Base-by-base conservation (phyloP, 2,888 invertebrate species). In the Amblyjoppa fuscipennis region DNA sequence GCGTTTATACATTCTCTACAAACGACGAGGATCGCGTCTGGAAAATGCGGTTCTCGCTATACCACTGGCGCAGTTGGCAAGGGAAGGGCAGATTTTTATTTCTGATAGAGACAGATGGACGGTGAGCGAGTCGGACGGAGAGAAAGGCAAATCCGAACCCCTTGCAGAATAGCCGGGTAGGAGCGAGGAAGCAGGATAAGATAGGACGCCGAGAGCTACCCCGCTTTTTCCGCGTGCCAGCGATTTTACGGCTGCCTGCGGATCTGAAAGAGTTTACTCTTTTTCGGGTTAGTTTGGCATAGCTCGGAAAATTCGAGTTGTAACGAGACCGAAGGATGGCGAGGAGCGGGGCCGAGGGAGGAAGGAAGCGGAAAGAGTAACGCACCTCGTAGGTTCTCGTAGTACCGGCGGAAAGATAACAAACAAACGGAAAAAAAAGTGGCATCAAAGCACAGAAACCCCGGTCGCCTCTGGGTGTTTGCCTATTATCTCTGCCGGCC, bases 391-490 rank as follows among this genome's bases (percentile, higher is more conserved):
- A 34, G 64, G 34, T 64, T 86, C 75, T 73, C 28, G 64, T 53
- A 53, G 31, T 25, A 68, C n/a, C 51, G 73, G 45, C 53, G 51
- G 70, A 38, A 41, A 84, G 51, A n/a, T 34, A 64, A 34, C 9
- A 59, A 28, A 59, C 9, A 28, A 34, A 70, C 59, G 25, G 20
- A 56, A 49, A 83, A 87, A 87, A 88, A 89, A 87, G 83, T 87
- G 88, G 86, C 88, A 83, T 91, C 87, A 86, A 90, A 85, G 87
- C 85, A 41, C 71, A 64, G 84, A 80, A 81, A 64, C 81, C 81
- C 84, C 79, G 87, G 82, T 64, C 76, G 88, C 88, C 84, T 56
- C 82, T 70, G 89, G 88, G 84, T 91, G 89, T 91, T 92, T 90
- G 89, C 89, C 85, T 86, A 88, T 86, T 87, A 64, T 64, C 64